Base-by-base conservation (phyloP, 2,888 invertebrate species). In the Archips xylosteana region DNA sequence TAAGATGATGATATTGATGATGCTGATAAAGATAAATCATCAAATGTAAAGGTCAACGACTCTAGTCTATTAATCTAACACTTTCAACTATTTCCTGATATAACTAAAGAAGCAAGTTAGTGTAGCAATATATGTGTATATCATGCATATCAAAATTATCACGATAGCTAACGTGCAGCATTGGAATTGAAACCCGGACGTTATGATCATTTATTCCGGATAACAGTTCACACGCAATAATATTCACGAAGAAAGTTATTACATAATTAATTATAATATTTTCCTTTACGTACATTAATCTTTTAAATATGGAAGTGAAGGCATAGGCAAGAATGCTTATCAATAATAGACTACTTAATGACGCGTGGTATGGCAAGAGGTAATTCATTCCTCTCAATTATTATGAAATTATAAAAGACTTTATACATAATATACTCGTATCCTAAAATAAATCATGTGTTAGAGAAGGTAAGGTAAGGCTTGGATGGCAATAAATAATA, bases 181-280 rank as follows among this genome's bases (percentile, higher is more conserved):
- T 47, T n/a, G n/a, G 65, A 64, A 60, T 23, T 51, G 49, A 36
- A 49, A 61, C 42, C 64, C 60, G 69, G 70, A 74, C 34, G 34
- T 73, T 51, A 64, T 34, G 64, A 64, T 59, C 34, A 42, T 12
- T 15, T 15, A 71, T 60, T 69, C 59, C 74, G 74, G 74, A 70
- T 65, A 45, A 59, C 32, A 57, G 15, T 57, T 64, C 12, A 54
- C 74, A 70, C 69, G 74, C 70, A 45, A 70, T 54, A 49, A 60
- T 68, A 72, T 42, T 45, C 54, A 57, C 34, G 15, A 66, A 39
- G 57, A 64, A 75, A 62, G 70, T 42, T 39, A 68, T 68, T 64
- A 51, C 60, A 13, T n/a, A 60, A 64, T 68, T 47, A 13, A 49
- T 2, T 49, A 1, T 54, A 23, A 65, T 65, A 9, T 36, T 32